Percentiles rank a stretch among this genome's conserved stretches.
Conservation (phyloP, 2,797 vertebrate species). For the Lithobates sylvaticus region DNA sequence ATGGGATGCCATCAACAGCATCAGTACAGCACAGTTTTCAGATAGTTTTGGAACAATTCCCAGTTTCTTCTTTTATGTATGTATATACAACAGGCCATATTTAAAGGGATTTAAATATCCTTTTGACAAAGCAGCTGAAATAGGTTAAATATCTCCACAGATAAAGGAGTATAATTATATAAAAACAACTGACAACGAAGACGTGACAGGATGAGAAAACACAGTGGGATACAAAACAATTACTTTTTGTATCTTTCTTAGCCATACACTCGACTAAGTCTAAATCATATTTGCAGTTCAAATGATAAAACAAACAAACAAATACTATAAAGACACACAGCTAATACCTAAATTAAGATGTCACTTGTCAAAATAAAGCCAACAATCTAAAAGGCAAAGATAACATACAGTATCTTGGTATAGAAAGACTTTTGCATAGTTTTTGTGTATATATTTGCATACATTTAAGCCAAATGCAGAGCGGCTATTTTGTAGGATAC, state of each 20-base stretch:
- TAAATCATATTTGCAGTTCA: conserved; percentile 52
- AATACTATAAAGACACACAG: conserved; percentile 44
- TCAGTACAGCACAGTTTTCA: background rate
- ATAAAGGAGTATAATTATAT: conserved; percentile 55
- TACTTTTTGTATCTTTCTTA: conserved; percentile 53
- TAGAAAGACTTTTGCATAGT: conserved; percentile 31
- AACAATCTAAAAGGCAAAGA: conserved; percentile 36
- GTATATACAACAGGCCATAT: background rate
- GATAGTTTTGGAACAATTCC: background rate
- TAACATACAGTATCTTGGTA: conserved; percentile 10
- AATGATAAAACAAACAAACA: conserved; percentile 47
- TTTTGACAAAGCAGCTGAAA: conserved; percentile 41
- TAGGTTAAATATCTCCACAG: conserved; percentile 52
- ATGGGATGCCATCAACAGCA: background rate
- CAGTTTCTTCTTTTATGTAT: background rate
- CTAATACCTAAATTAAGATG: conserved; percentile 49
- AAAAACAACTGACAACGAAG: conserved; percentile 56
- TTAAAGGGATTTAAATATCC: conserved; percentile 1
- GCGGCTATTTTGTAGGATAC: conserved; percentile 7
- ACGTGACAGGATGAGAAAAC: conserved; percentile 56
- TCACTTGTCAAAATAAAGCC: conserved; percentile 50
- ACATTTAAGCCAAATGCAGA: conserved; percentile 33
- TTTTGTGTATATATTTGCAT: conserved; percentile 39
- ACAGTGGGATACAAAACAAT: conserved; percentile 59
- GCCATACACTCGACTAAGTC: conserved; percentile 39